Percentiles rank a stretch among this genome's conserved stretches.
These are phyloP conservation scores for Leucophora obtusa DNA, from an alignment of 2,888 invertebrate genomes.

Conservation along the genomic window DNA sequence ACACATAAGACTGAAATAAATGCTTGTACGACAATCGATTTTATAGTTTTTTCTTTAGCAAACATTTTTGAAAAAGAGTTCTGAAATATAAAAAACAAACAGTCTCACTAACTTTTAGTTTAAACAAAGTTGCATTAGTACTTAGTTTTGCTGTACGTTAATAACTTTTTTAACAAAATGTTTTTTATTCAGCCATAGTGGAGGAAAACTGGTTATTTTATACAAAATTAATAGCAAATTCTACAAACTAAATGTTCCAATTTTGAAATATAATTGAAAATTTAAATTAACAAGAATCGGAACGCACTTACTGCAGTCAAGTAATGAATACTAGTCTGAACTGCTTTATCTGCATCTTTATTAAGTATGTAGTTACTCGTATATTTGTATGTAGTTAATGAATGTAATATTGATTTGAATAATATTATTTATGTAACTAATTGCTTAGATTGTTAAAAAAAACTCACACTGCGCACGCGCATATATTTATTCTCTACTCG, in stretches of 20 bases:
- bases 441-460: no score
- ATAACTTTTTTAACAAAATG: conserved; percentile 48
- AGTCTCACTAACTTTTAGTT: conserved; percentile 29
- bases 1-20: conserved; percentile 64
- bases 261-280: conserved; percentile 21
- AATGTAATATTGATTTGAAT: no score
- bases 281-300: conserved; percentile 13
- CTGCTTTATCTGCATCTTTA: background rate
- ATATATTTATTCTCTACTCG: no score
- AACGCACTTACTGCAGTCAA: background rate
- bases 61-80: conserved; percentile 50
- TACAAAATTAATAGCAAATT: conserved; percentile 30
- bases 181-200: conserved; percentile 13
- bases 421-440: no score
- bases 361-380: no score
- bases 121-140: conserved; percentile 46
- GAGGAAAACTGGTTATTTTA: conserved; percentile 25
- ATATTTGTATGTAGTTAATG: no score
- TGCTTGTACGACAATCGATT: conserved; percentile 59
- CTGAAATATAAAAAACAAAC: conserved; percentile 1
- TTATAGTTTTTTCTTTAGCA: conserved; percentile 64
- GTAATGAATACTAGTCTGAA: background rate
- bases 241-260: conserved; percentile 10
- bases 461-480: no score
- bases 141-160: conserved; percentile 7